Conservation (phyloP, 2,888 invertebrate genomes). For the Meta bourneti region DNA sequence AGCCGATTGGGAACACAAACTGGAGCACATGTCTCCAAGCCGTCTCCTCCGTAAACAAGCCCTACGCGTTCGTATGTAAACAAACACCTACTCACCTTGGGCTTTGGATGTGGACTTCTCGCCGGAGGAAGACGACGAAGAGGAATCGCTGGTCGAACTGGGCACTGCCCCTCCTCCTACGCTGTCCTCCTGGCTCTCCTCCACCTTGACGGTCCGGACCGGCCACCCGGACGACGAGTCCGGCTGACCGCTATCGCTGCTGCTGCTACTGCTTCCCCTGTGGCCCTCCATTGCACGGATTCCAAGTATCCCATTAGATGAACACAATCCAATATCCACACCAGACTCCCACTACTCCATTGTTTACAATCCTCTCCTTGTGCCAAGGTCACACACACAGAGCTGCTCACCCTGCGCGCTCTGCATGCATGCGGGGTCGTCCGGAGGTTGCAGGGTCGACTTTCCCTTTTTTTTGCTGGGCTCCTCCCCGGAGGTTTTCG, state of each 20-base stretch:
- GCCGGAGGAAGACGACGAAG: constrained; percentile 1
- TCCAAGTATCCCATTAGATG: constrained; percentile 70
- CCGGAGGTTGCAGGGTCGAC: not conserved
- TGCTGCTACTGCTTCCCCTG: constrained; percentile 63
- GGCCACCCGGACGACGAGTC: constrained; percentile 69
- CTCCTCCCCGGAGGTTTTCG: not conserved
- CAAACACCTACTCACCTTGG: constrained; percentile 66
- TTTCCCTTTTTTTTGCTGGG: not conserved
- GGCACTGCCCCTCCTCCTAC: constrained; percentile 50
- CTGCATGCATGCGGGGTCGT: not conserved
- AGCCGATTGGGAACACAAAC: not conserved
- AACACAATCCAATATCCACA: not conserved
- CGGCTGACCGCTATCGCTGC: constrained; percentile 41
- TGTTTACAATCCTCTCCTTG: constrained; percentile 56
- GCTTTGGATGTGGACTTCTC: constrained; percentile 42
- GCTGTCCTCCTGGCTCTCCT: constrained; percentile 30
- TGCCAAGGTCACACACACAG: constrained; percentile 32
- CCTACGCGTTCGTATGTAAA: constrained; percentile 39
- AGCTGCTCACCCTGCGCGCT: constrained; percentile 5
- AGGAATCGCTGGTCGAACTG: constrained; percentile 67
- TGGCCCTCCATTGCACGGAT: constrained; percentile 47
- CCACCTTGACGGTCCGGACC: not conserved
- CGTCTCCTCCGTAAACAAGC: not conserved
- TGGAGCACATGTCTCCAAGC: not conserved
- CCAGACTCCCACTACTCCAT: constrained; percentile 33